These are phyloP conservation scores for Drosophila azteca DNA, from an alignment of 1,140 invertebrate species.

Conservation along the genomic window DNA sequence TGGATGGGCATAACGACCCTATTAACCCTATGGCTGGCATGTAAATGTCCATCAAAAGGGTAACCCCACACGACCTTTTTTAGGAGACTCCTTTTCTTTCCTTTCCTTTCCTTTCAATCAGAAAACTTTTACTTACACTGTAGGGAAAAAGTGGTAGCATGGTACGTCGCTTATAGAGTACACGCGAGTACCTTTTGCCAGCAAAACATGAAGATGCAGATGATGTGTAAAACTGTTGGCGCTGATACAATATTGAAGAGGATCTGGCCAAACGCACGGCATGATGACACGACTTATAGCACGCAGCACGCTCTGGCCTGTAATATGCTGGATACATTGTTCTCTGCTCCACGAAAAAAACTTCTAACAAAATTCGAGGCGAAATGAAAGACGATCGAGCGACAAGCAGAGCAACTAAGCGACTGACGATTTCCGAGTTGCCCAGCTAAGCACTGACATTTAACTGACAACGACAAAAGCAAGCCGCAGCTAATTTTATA, in stretches of 20 bases:
- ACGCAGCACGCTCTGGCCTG: slow-evolving; percentile 15
- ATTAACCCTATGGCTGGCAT: background rate
- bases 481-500: slow-evolving; percentile 42
- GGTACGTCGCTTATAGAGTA: slow-evolving; percentile 16
- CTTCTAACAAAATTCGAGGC: background rate
- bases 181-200: slow-evolving; percentile 12
- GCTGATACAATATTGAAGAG: slow-evolving; percentile 23
- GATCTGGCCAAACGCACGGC: slow-evolving; percentile 17
- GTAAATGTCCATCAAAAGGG: background rate
- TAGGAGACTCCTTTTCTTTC: background rate
- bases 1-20: too few species aligned
- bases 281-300: slow-evolving; percentile 37
- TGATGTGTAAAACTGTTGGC: slow-evolving; percentile 25
- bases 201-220: slow-evolving; percentile 9
- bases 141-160: slow-evolving; percentile 13
- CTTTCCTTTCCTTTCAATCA: background rate
- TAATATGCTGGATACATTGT: slow-evolving; percentile 47
- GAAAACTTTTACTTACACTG: slow-evolving; percentile 39
- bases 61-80: background rate
- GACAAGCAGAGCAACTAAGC: slow-evolving; percentile 12
- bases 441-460: slow-evolving; percentile 49
- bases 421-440: slow-evolving; percentile 49
- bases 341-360: background rate
- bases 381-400: background rate
- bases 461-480: slow-evolving; percentile 66